These are phyloP conservation scores for Hyla sarda DNA, from an alignment of 2,113 vertebrate genomes.

Conservation along the genomic window DNA sequence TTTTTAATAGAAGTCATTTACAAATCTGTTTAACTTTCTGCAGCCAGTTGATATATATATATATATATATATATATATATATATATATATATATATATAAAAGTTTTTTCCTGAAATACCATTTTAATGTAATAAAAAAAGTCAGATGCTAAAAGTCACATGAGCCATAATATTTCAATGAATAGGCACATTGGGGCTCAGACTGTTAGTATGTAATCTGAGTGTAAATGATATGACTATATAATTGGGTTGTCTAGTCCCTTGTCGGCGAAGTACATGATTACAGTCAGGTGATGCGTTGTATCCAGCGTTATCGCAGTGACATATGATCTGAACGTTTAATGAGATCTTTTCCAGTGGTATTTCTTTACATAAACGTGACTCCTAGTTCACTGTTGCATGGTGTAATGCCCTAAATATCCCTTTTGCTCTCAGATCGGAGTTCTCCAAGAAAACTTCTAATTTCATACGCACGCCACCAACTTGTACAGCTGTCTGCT, in stretches of 20 bases:
- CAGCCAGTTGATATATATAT: too few relatives aligned
- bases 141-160: background rate
- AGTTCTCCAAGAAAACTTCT: constrained; percentile 4
- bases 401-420: constrained; percentile 7
- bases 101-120: too few relatives aligned
- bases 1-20: too few relatives aligned
- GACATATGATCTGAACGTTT: background rate
- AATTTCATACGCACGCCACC: constrained; percentile 13
- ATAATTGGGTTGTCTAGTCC: background rate
- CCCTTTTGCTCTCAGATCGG: background rate
- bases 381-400: background rate
- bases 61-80: too few relatives aligned
- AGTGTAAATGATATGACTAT: background rate
- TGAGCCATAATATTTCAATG: background rate
- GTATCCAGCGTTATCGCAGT: background rate
- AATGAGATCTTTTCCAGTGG: background rate
- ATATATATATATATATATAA: too few relatives aligned
- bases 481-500: constrained; percentile 30
- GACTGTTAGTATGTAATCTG: background rate
- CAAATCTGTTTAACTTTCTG: too few relatives aligned
- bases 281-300: background rate
- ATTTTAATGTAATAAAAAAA: background rate
- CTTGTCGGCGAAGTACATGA: background rate
- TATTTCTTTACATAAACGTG: background rate
- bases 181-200: background rate